Conservation (phyloP, 1,140 invertebrate genomes). For the Protaetia brevitarsis region DNA sequence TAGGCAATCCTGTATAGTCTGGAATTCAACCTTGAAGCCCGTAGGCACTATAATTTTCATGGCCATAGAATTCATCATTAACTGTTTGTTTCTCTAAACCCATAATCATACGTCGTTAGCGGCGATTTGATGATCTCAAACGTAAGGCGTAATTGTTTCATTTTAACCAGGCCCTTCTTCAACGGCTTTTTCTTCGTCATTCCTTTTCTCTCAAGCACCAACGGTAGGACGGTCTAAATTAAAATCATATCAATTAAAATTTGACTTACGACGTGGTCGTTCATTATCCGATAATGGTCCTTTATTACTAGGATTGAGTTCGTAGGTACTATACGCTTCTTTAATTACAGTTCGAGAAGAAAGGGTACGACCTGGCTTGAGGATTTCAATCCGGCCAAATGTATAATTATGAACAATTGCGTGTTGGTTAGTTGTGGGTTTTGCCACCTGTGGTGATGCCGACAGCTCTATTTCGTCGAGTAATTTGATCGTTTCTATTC, state of each 20-base stretch:
- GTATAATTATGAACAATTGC: slow-evolving; percentile 12
- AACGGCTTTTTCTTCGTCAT: not conserved
- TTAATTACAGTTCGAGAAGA: slow-evolving; percentile 2
- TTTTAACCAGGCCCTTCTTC: not conserved
- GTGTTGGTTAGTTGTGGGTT: slow-evolving; percentile 15
- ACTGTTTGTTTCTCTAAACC: slow-evolving; percentile 10
- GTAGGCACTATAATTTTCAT: slow-evolving; percentile 4
- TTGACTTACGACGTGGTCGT: not conserved
- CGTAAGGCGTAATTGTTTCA: slow-evolving; percentile 12
- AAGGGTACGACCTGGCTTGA: not conserved
- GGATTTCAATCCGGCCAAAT: not conserved
- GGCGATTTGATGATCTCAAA: not conserved
- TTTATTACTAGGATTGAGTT: not conserved
- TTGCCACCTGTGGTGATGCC: slow-evolving; percentile 12
- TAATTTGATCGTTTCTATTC: slow-evolving; percentile 10
- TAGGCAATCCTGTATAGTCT: not conserved
- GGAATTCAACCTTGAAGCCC: not conserved
- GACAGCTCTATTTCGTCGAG: slow-evolving; percentile 15
- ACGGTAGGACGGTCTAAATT: not conserved
- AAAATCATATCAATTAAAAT: slow-evolving; percentile 13
- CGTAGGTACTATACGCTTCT: not conserved
- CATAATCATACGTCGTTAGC: slow-evolving; percentile 10
- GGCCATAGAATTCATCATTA: slow-evolving; percentile 10
- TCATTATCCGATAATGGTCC: not conserved
- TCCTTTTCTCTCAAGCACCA: not conserved